Percentiles rank a stretch among this genome's conserved stretches.
Conservation (phyloP, 2,797 vertebrate species). For the Acrossocheilus wenchowensis region DNA sequence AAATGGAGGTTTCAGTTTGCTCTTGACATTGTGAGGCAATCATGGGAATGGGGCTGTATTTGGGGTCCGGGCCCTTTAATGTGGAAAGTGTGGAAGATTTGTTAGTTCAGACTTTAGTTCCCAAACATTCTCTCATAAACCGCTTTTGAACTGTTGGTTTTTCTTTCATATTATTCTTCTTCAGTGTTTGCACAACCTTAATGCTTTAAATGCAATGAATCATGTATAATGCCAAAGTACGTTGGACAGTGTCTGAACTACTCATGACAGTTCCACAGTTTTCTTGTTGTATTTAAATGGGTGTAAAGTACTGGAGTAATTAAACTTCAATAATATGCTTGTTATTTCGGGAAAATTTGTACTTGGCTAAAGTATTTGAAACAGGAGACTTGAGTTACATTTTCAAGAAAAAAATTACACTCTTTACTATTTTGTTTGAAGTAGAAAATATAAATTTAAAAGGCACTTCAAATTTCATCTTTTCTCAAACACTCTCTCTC, state of each 20-base stretch:
- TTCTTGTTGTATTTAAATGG: neutral
- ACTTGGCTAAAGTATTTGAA: neutral
- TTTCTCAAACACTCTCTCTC: neutral
- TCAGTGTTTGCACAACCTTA: neutral
- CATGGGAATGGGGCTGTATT: constrained; percentile 13
- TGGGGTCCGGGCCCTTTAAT: neutral
- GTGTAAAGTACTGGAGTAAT: neutral
- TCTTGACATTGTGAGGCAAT: constrained; percentile 30
- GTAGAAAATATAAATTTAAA: neutral
- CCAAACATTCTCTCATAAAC: constrained; percentile 25
- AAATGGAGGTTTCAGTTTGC: constrained; percentile 14
- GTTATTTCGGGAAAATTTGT: neutral
- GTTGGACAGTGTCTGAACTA: neutral
- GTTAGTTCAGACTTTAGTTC: constrained; percentile 13
- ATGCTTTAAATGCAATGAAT: neutral
- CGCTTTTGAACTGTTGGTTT: neutral
- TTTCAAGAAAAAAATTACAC: neutral
- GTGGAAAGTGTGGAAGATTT: constrained; percentile 16
- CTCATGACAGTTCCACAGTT: neutral
- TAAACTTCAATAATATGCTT: neutral
- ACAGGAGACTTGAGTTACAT: neutral
- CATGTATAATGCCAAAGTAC: neutral
- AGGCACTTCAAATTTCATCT: neutral
- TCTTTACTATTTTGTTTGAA: neutral
- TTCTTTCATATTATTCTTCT: neutral